phyloP scores from a whole-genome alignment of 2,888 invertebrate genomes.

The Pseudococcus viburni region DNA sequence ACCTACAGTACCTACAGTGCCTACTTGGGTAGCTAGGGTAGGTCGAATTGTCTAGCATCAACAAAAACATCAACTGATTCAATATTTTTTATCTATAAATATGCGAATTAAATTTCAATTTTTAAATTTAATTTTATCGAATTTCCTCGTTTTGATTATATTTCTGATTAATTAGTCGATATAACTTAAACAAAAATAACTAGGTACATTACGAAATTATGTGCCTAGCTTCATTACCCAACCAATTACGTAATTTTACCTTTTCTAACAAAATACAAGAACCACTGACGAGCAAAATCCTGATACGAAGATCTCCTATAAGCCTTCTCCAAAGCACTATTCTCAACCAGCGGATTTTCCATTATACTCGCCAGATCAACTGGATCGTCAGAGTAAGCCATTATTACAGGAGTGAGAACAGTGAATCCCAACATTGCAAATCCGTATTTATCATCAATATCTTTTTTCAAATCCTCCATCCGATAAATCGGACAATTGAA shows the following conservation, averaged over 20 bases:
- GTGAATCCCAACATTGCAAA: constrained; percentile 1
- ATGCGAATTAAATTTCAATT: too few species aligned
- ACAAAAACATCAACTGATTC: too few species aligned
- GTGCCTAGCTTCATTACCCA: too few species aligned
- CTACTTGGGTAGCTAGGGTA: too few species aligned
- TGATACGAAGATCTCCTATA: background rate
- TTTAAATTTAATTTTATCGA: too few species aligned
- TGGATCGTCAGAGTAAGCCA: background rate
- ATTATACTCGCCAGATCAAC: constrained; percentile 3
- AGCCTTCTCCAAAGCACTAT: constrained; percentile 1
- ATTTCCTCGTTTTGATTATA: too few species aligned
- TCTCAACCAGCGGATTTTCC: background rate
- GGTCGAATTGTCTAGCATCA: too few species aligned
- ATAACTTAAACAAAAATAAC: too few species aligned
- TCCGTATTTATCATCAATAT: background rate
- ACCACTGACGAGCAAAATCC: constrained; percentile 26
- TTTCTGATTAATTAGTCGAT: too few species aligned
- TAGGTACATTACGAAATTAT: too few species aligned
- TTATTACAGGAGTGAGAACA: background rate
- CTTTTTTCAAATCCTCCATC: background rate
- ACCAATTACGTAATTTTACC: background rate
- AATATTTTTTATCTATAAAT: too few species aligned
- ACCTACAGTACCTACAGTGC: too few species aligned
- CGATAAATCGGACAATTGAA: background rate
- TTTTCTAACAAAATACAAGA: constrained; percentile 38